Conservation (phyloP, 53 echinoderm and acorn worm species). For the Paelopatides confundens region DNA sequence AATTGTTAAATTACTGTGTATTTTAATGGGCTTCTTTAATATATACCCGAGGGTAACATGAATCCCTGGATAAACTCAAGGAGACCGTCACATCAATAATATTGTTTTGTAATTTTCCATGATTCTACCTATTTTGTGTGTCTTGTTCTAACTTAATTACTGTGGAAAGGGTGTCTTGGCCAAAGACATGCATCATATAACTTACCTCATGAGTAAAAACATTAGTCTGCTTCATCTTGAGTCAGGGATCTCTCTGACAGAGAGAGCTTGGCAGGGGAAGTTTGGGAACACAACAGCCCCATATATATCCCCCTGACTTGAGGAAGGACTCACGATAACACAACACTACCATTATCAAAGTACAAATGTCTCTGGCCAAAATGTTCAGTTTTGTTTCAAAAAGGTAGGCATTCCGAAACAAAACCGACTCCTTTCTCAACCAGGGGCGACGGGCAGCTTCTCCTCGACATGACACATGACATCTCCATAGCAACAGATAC, state of each 20-base stretch:
- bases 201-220: background rate
- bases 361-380: slow-evolving; percentile 43
- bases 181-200: slow-evolving; percentile 27
- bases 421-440: slow-evolving; percentile 39
- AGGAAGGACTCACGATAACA: background rate
- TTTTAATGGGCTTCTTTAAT: too few relatives aligned
- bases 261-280: background rate
- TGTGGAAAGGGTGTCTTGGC: slow-evolving; percentile 30
- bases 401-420: slow-evolving; percentile 50
- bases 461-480: slow-evolving; percentile 47
- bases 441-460: slow-evolving; percentile 25
- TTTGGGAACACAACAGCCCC: background rate
- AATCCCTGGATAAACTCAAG: too few relatives aligned
- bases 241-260: slow-evolving; percentile 11
- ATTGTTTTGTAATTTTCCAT: too few relatives aligned
- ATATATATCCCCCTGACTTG: background rate
- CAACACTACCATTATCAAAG: background rate
- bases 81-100: too few relatives aligned
- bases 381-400: slow-evolving; percentile 50
- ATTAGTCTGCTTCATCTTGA: background rate
- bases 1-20: too few relatives aligned
- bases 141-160: background rate
- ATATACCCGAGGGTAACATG: too few relatives aligned
- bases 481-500: slow-evolving; percentile 42
- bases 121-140: background rate